Evolutionary conservation across 2,888 invertebrate genomes (phyloP).

Genomic region (Dynastes grantii): DNA sequence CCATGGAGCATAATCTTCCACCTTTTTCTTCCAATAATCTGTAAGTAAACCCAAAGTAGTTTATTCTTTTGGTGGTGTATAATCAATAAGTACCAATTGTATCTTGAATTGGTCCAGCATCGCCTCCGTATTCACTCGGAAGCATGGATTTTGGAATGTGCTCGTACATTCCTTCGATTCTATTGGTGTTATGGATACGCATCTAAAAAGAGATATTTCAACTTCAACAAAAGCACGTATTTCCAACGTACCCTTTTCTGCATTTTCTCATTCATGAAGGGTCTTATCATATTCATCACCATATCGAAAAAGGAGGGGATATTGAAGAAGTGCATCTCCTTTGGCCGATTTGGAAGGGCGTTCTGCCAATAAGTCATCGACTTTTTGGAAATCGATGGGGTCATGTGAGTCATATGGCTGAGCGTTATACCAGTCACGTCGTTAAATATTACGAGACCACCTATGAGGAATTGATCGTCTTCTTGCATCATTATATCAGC

Average conservation of each 20-base stretch:
- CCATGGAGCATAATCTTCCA: conserved; percentile 72
- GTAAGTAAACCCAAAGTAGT: not conserved
- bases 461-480: conserved; percentile 75
- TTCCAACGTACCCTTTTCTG: conserved; percentile 73
- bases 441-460: conserved; percentile 73
- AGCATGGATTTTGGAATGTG: conserved; percentile 74
- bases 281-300: conserved; percentile 74
- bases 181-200: conserved; percentile 70
- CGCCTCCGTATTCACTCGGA: conserved; percentile 80
- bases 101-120: conserved; percentile 72
- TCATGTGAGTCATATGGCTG: conserved; percentile 71
- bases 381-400: conserved; percentile 76
- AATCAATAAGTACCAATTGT: conserved; percentile 68
- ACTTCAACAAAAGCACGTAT: no score
- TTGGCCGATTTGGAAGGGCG: conserved; percentile 75
- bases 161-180: conserved; percentile 74
- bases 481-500: conserved; percentile 75
- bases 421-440: conserved; percentile 74
- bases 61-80: not conserved
- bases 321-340: conserved; percentile 75
- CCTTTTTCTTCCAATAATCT: conserved; percentile 73
- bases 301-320: conserved; percentile 75
- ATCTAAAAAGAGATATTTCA: conserved; percentile 66
- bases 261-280: conserved; percentile 77
- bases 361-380: conserved; percentile 71